Conservation (phyloP, 2,113 vertebrate species). For the Isichthys henryi region DNA sequence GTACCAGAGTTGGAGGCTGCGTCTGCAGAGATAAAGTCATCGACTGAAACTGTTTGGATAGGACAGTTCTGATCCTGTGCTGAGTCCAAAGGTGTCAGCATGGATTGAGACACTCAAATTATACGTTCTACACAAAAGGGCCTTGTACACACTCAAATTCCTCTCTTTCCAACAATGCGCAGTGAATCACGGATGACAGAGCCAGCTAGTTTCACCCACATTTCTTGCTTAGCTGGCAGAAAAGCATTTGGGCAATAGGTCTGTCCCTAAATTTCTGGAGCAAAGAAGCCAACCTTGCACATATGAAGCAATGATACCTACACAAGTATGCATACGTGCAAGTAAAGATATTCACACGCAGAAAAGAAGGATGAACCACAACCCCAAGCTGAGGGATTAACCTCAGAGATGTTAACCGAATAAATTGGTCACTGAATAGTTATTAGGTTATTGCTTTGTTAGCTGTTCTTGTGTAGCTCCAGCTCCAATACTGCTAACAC, state of each 20-base stretch:
- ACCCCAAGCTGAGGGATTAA: background rate
- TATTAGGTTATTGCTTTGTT: background rate
- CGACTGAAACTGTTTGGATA: background rate
- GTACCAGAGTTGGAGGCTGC: background rate
- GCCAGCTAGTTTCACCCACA: background rate
- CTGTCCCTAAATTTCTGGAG: background rate
- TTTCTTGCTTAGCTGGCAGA: background rate
- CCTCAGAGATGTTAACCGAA: background rate
- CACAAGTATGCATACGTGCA: background rate
- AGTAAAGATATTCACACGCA: background rate
- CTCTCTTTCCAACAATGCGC: background rate
- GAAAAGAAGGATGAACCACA: background rate
- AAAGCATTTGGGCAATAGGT: background rate
- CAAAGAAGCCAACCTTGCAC: background rate
- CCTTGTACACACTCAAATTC: background rate
- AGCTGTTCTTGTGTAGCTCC: background rate
- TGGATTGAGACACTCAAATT: background rate
- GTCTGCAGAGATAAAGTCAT: background rate
- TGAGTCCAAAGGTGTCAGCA: background rate
- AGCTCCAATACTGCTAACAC: background rate
- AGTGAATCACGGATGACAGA: background rate
- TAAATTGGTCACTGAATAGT: background rate
- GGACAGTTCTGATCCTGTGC: background rate
- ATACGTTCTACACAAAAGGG: background rate
- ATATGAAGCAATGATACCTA: background rate